phyloP scores from a whole-genome alignment of 2,113 vertebrate species.

The Cololabis saira region DNA sequence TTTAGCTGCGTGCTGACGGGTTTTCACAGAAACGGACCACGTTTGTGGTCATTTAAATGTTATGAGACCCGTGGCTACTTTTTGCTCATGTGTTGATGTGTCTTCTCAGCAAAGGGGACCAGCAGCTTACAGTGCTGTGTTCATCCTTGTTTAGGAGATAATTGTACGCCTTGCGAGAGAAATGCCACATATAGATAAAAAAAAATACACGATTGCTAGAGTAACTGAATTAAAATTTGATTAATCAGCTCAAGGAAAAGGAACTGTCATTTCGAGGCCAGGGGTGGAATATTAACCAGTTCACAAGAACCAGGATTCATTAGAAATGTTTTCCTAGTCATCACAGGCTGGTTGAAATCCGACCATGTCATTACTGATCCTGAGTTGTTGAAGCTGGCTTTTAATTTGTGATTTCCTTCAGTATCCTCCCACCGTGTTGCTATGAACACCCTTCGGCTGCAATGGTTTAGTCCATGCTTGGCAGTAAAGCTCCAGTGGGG shows the following conservation, averaged over 20 bases:
- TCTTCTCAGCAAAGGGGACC: slow-evolving; percentile 17
- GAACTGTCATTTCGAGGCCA: slow-evolving; percentile 2
- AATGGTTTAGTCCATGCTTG: slow-evolving; percentile 70
- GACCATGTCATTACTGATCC: neutral
- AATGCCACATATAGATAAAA: neutral
- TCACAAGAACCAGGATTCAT: neutral
- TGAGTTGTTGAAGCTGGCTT: neutral
- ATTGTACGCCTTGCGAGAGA: neutral
- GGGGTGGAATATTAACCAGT: slow-evolving; percentile 1
- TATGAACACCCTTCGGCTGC: slow-evolving; percentile 46
- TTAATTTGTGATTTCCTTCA: slow-evolving; percentile 15
- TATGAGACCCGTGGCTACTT: no score
- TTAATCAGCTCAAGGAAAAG: neutral
- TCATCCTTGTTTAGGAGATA: neutral
- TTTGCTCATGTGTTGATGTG: neutral
- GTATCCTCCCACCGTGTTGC: slow-evolving; percentile 27
- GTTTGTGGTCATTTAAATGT: neutral
- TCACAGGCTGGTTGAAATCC: neutral
- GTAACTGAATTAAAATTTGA: slow-evolving; percentile 16
- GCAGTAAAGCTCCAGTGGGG: slow-evolving; percentile 60
- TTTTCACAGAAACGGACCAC: slow-evolving; percentile 2
- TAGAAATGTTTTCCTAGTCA: neutral
- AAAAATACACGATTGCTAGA: neutral
- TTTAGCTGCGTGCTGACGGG: slow-evolving; percentile 1
- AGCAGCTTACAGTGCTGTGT: neutral